A percentile compares a stretch with the other conserved stretches of the same genome.
These are phyloP conservation scores for Oophaga pumilio DNA, from an alignment of 2,113 vertebrate species.

Conservation along the genomic window DNA sequence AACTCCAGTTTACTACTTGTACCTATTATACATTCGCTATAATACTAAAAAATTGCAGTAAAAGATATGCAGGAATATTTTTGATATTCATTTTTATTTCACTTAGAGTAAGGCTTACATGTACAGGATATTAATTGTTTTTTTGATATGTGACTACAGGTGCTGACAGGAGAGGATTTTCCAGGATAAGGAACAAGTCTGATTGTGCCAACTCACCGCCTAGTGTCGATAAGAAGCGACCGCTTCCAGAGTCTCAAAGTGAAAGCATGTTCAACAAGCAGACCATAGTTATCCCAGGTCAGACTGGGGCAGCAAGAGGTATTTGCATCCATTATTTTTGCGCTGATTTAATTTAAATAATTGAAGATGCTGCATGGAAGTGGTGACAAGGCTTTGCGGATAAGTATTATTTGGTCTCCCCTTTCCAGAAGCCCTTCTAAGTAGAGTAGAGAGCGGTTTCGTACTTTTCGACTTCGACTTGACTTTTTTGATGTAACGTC, in stretches of 20 bases:
- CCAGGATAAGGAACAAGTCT: slow-evolving; percentile 67
- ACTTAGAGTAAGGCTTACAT: neutral
- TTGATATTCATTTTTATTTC: no score
- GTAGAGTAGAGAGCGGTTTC: no score
- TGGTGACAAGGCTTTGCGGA: no score
- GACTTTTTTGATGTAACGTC: no score
- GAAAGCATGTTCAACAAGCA: slow-evolving; percentile 71
- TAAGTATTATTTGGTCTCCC: no score
- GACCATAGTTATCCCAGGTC: slow-evolving; percentile 65
- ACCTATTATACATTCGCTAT: no score
- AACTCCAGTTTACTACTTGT: no score
- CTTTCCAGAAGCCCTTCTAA: no score
- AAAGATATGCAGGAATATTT: no score
- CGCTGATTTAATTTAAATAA: neutral
- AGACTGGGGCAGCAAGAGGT: slow-evolving; percentile 73
- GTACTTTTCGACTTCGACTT: no score
- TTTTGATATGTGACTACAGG: slow-evolving; percentile 69
- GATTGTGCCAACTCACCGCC: slow-evolving; percentile 65
- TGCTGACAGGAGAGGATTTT: slow-evolving; percentile 67
- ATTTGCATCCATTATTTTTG: slow-evolving; percentile 56
- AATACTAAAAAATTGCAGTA: no score
- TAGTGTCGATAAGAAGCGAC: slow-evolving; percentile 68
- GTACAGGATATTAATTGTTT: neutral
- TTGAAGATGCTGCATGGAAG: no score
- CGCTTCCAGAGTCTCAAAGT: slow-evolving; percentile 66